Base-by-base conservation (phyloP, 1,140 invertebrate genomes). In the Ctenoplectra terminalis region DNA sequence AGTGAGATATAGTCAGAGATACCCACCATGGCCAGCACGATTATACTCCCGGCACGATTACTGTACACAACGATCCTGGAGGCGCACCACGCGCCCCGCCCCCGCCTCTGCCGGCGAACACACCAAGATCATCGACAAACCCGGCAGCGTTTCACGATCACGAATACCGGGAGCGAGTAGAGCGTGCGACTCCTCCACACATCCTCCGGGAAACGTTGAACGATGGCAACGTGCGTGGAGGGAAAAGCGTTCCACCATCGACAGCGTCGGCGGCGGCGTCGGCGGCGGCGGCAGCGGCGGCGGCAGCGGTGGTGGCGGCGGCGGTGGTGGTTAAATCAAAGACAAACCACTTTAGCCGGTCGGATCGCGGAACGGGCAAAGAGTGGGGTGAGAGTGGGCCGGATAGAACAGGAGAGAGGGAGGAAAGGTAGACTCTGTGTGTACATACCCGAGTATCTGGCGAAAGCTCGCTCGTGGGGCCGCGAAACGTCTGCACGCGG, bases 291-390 rank as follows among this genome's bases (percentile, higher is more conserved):
- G 77, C 70, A 72, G 66, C 72, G 75, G 72, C 79, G 29, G 46
- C 46, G 77, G 58, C 31, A 61, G 72, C 70, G 60, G 73, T 63
- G 72, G 81, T 50, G 85, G 34, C 70, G 80, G 78, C 71, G 81
- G 89, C 83, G 89, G 89, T 87, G 88, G 86, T 91, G 89, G 90
- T 90, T 93, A 93, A 94, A 93, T 94, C 92, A 94, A 94, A 93
- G 92, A 93, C 91, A 93, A 94, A 94, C 92, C 92, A 94, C 92
- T 93, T 93, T 92, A 91, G 87, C 88, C 87, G 90, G 90, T 91
- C 90, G 87, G 90, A 92, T 92, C 81, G 89, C 52, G 74, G 74
- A 46, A 54, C 48, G 50, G 40, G 46, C 78, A 1, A 52, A 81
- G 78, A 58, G 79, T 70, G 66, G 63, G 75, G 69, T 43, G 66